Evolutionary conservation across 2,888 invertebrate genomes (phyloP).

Genomic region (Neria commutata): DNA sequence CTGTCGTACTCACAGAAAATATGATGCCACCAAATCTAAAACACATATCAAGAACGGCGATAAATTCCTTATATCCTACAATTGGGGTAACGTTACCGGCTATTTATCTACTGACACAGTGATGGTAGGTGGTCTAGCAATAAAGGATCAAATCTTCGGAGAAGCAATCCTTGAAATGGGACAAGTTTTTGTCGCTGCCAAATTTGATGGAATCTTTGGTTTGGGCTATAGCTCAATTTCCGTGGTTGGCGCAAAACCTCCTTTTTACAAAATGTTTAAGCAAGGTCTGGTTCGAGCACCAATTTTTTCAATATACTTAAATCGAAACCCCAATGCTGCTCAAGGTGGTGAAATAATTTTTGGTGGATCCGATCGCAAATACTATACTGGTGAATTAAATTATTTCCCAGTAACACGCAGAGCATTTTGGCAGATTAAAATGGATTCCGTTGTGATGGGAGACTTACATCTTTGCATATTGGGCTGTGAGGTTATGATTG

Average conservation of each 20-base stretch:
- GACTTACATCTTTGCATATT: conserved; percentile 32
- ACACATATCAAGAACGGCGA: conserved; percentile 81
- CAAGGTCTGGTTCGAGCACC: conserved; percentile 32
- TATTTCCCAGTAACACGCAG: conserved; percentile 39
- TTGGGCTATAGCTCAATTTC: conserved; percentile 39
- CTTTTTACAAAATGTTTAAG: conserved; percentile 40
- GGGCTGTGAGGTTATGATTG: conserved; percentile 44
- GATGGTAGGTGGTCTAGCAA: conserved; percentile 35
- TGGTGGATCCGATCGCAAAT: conserved; percentile 37
- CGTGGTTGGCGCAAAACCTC: conserved; percentile 40
- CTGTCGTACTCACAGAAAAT: conserved; percentile 93
- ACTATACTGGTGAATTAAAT: conserved; percentile 40
- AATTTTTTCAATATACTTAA: conserved; percentile 41
- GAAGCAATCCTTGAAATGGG: conserved; percentile 46
- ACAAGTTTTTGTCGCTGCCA: conserved; percentile 42
- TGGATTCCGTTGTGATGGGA: conserved; percentile 35
- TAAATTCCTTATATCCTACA: conserved; percentile 39
- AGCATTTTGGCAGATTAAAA: conserved; percentile 41
- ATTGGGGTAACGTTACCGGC: conserved; percentile 40
- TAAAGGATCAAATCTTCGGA: conserved; percentile 37
- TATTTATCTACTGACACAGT: conserved; percentile 39
- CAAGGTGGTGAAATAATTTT: conserved; percentile 41
- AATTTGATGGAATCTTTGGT: conserved; percentile 46
- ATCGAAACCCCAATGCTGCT: conserved; percentile 12
- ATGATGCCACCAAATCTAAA: conserved; percentile 81